phyloP scores from a whole-genome alignment of 2,113 vertebrate genomes.

The Eulemur macaco region DNA sequence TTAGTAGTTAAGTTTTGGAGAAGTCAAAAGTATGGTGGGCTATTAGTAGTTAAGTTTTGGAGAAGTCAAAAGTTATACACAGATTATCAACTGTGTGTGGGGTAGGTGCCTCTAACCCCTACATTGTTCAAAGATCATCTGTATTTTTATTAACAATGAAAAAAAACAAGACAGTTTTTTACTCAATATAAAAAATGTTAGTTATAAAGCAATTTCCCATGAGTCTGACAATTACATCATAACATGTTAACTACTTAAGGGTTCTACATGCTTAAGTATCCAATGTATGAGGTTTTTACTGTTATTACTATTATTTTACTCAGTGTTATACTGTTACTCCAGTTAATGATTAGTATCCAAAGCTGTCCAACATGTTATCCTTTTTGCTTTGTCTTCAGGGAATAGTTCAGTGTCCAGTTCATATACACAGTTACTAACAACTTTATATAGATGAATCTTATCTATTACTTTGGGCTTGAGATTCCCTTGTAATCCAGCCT shows the following conservation, averaged over 20 bases:
- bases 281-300: not conserved
- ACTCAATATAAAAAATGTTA: not conserved
- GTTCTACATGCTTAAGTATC: not conserved
- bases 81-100: not conserved
- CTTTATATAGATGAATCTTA: not conserved
- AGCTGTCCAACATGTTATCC: not conserved
- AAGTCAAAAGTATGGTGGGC: not conserved
- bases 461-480: not conserved
- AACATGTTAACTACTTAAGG: not conserved
- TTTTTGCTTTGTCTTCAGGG: slow-evolving; percentile 17
- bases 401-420: not conserved
- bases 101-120: not conserved
- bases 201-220: not conserved
- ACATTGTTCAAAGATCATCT: not conserved
- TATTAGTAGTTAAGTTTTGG: not conserved
- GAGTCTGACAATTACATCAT: not conserved
- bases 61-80: not conserved
- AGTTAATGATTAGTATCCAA: not conserved
- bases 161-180: not conserved
- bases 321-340: not conserved
- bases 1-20: not conserved
- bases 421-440: not conserved
- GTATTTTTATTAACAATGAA: slow-evolving; percentile 6
- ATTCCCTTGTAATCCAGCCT: not conserved
- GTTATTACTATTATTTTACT: not conserved